A percentile compares a stretch with the other conserved stretches of the same genome.
phyloP scores from a whole-genome alignment of 2,797 vertebrate genomes.

The Muscicapa comitata region DNA sequence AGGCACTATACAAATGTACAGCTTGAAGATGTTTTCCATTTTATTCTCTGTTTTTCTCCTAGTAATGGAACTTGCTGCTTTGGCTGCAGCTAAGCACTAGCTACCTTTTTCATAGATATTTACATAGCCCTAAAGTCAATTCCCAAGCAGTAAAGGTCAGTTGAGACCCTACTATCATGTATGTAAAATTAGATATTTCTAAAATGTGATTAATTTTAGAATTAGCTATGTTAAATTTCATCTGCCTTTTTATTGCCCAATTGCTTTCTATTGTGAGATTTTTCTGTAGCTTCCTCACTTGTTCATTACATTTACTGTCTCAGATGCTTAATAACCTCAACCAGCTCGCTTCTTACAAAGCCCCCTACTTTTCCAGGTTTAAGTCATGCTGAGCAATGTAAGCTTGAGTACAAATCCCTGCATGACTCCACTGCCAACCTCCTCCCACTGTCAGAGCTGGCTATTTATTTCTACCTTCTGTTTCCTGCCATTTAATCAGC shows the following conservation, averaged over 20 bases:
- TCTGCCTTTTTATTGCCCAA: neutral
- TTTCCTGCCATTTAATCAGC: slow-evolving; percentile 44
- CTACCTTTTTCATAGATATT: neutral
- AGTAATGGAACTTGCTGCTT: neutral
- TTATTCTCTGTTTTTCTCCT: neutral
- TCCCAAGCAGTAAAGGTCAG: neutral
- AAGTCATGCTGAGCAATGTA: neutral
- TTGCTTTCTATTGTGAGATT: neutral
- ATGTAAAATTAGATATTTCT: neutral
- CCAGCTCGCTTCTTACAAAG: neutral
- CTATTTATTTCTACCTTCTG: slow-evolving; percentile 58
- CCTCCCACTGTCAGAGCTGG: slow-evolving; percentile 14
- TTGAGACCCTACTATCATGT: neutral
- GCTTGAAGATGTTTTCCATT: neutral
- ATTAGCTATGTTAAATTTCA: neutral
- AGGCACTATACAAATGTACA: neutral
- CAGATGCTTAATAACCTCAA: neutral
- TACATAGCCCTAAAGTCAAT: neutral
- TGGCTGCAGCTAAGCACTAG: neutral
- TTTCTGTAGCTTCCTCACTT: neutral
- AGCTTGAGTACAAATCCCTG: slow-evolving; percentile 46
- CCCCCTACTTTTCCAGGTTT: neutral
- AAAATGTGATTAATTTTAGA: neutral
- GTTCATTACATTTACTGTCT: neutral
- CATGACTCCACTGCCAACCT: slow-evolving; percentile 15